Base-by-base conservation (phyloP, 2,797 vertebrate genomes). In the Sebastes dallii region DNA sequence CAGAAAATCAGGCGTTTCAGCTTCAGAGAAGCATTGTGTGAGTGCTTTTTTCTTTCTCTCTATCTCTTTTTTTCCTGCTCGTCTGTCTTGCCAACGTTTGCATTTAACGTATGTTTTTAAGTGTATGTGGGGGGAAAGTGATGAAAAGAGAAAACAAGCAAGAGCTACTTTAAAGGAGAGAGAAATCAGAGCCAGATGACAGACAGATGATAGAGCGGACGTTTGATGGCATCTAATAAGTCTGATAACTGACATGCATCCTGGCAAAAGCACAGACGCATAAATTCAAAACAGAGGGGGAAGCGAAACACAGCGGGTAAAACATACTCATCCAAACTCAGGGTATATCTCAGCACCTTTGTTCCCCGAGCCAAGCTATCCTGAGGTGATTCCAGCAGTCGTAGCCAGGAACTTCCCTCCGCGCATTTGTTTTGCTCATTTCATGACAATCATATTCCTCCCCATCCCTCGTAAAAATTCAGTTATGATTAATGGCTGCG, bases 191-290 rank as follows among this genome's bases (percentile, higher is more conserved):
- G 69, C 61, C 86, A 86, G 76, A 82, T 81, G 87, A 92, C 69
- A 86, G 78, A 81, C 66, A 72, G 74, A 90, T 88, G 89, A 92
- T 77, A 56, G 78, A 88, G 80, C 78, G 82, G 86, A 89, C 58
- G 71, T 88, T 90, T 84, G 88, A 88, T 91, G 84, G 77, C 88
- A 87, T 89, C 88, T 92, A 92, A 89, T 91, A 82, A 78, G 78
- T 81, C 72, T 55, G 87, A 91, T 88, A 86, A 86, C 82, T 93
- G 89, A 92, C 88, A 88, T 46, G 71, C 64, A 86, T 64, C 72
- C 79, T 93, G 91, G 85, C 90, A 90, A 81, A 84, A 77, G 70
- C 74, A 85, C 78, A 88, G 73, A 78, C n/a, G 29, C 83, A 61
- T 77, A 84, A 88, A 90, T 81, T 74, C 76, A 81, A 90, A 92